Evolutionary conservation across 2,888 invertebrate genomes (phyloP), one percentile per base, ranked within the genome.

Genomic region (Eupithecia abbreviata): DNA sequence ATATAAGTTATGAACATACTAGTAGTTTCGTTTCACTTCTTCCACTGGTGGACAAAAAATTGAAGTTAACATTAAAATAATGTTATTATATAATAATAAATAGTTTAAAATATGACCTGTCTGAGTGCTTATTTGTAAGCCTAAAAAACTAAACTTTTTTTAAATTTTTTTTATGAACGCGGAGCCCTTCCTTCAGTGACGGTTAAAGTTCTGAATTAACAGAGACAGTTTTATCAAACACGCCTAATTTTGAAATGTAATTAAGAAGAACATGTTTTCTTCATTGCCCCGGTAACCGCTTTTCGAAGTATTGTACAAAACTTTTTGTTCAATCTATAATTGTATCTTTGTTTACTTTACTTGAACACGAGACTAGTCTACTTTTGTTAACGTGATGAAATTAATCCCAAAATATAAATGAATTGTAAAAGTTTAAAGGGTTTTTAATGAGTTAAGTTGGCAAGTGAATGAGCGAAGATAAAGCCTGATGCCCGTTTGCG

Each of bases 341-440:
- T 81, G 78, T 82, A 77, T 81, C 80, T 79, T 79, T 79, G 81
- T 81, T 82, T 81, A 82, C 77, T 80, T 80, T 77, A 70, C 66
- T 78, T 78, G 49, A 77, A 80, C 77, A 73, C 71, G 45, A 73
- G 74, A 73, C 80, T 79, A 79, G 78, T 55, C 9, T 13, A 73
- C 42, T 68, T 74, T 51, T 18, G 62, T 71, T 71, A 71, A 73
- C 73, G 66, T 68, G 62, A 68, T 71, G 42, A 72, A 74, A 65
- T 77, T 67, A 69, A 74, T 74, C 62, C 68, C 69, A 51, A 67
- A 71, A 74, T 72, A 77, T 77, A 77, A 73, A 77, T 62, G 68
- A 68, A 72, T 74, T 62, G 67, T 58, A 68, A 72, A 72, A 74
- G 67, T 74, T 73, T 68, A 67, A 66, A 67, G 51, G 65, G 66